phyloP scores from a whole-genome alignment of 2,888 invertebrate genomes.

The Timandra comae region DNA sequence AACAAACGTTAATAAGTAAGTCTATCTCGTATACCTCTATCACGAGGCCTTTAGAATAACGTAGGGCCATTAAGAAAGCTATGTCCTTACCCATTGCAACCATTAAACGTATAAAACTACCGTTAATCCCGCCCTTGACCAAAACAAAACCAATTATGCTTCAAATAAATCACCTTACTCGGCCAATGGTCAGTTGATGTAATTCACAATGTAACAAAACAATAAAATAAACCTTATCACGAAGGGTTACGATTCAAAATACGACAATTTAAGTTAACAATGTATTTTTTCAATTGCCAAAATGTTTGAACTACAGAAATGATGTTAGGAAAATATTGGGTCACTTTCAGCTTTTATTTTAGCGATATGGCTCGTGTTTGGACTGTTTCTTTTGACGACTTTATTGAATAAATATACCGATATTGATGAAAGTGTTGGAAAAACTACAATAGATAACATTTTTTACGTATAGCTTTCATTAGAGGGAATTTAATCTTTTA shows the following conservation, averaged over 20 bases:
- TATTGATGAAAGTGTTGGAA: slow-evolving; percentile 3
- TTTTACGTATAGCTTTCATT: too few relatives aligned
- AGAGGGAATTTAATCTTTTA: too few relatives aligned
- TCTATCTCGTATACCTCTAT: background rate
- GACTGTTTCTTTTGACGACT: slow-evolving; percentile 12
- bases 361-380: slow-evolving; percentile 3
- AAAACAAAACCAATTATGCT: slow-evolving; percentile 64
- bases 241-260: slow-evolving; percentile 13
- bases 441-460: too few relatives aligned
- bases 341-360: slow-evolving; percentile 15
- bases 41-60: slow-evolving; percentile 20
- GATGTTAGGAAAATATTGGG: slow-evolving; percentile 25
- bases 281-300: slow-evolving; percentile 27
- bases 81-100: slow-evolving; percentile 41
- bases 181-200: slow-evolving; percentile 31
- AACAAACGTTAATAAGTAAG: too few relatives aligned
- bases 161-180: slow-evolving; percentile 51
- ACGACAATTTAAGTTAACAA: slow-evolving; percentile 8
- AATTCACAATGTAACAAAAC: slow-evolving; percentile 24
- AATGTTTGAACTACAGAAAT: slow-evolving; percentile 25
- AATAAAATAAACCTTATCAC: slow-evolving; percentile 17
- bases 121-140: slow-evolving; percentile 57
- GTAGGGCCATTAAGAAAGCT: slow-evolving; percentile 40
- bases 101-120: slow-evolving; percentile 58
- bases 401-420: slow-evolving; percentile 9